Evolutionary conservation across 2,113 vertebrate species (phyloP), one percentile per base, ranked within the genome.

Genomic region (Brienomyrus brachyistius): DNA sequence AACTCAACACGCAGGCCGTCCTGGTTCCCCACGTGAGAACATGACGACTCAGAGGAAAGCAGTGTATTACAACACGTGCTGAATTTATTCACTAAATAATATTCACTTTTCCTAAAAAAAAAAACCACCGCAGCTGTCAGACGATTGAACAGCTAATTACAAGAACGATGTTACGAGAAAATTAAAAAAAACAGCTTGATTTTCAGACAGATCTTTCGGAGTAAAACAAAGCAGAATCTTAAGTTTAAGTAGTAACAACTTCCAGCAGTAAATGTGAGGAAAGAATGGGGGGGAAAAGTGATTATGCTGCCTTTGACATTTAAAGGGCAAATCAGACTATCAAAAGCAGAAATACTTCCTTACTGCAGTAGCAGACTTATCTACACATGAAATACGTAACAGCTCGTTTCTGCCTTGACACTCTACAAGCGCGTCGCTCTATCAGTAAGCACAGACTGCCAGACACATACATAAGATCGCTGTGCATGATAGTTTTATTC

Each of bases 241-340:
- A 48, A 23, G 77, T 45, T 45, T 40, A 40, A 82, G 45, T 23
- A 21, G 45, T 23, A 84, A 84, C 21, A 84, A 48, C 82, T 23
- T 84, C 45, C 9, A 48, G 82, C 45, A 84, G 8, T n/a, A 45
- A 84, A 84, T 45, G 82, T n/a, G 11, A 50, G 45, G 2, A 5
- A 51, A 35, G 31, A 27, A 31, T 17, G 27, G 8, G 56, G 56
- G 66, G 10, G 23, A 50, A 11, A 50, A n/a, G 51, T 35, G 43
- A 84, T 80, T 50, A 50, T 31, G 66, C 21, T 77, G 5, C 88
- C 88, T 88, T 88, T 88, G 88, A 62, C 87, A 62, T 88, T 62
- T 88, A 62, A 88, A 88, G 88, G 66, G 31, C 48, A 88, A 77
- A 51, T 80, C 19, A 40, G 0, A 59, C 40, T 70, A 48, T 74